Base-by-base conservation (phyloP, 2,113 vertebrate species). In the Tautogolabrus adspersus region DNA sequence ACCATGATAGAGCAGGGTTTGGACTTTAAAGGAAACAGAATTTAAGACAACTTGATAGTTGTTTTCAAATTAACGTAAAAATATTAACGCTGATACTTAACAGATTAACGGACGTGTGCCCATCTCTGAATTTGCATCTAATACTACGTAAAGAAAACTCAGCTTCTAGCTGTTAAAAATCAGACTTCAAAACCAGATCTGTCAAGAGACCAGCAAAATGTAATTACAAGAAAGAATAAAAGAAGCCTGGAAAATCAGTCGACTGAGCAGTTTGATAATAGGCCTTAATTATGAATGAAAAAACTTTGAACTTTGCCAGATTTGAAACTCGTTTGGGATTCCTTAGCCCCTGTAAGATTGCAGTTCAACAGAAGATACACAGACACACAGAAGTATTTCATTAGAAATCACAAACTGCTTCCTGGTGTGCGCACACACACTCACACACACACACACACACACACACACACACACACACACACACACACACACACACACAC, bases 231-330 rank as follows among this genome's bases (percentile, higher is more conserved):
- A 63, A 49, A 18, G n/a, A 6, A 10, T 38, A 61, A 77, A 67
- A 67, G 64, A 77, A 49, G 46, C 22, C 44, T 51, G 9, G 37
- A 71, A 78, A 86, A 70, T 71, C 60, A 73, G 61, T 70, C 73
- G 2, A 55, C 38, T 81, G 69, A 85, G 74, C 72, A 59, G 57
- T 81, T 82, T 84, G 64, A 83, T 80, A 74, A 87, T 71, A 59
- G 70, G 80, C 61, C 46, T 80, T 77, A 83, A 84, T 85, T 77
- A 79, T 60, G 54, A 71, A 85, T 75, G 70, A 63, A 81, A 71
- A 83, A 86, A 87, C 75, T 84, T 89, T 77, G 72, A 71, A 84
- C 75, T 86, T 84, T 79, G 52, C 58, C 19, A 56, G 75, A 23
- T 89, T 87, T 84, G 66, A 78, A 19, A 11, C 21, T 69, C 77